phyloP scores from a whole-genome alignment of 2,113 vertebrate species.

The Pagrus major region DNA sequence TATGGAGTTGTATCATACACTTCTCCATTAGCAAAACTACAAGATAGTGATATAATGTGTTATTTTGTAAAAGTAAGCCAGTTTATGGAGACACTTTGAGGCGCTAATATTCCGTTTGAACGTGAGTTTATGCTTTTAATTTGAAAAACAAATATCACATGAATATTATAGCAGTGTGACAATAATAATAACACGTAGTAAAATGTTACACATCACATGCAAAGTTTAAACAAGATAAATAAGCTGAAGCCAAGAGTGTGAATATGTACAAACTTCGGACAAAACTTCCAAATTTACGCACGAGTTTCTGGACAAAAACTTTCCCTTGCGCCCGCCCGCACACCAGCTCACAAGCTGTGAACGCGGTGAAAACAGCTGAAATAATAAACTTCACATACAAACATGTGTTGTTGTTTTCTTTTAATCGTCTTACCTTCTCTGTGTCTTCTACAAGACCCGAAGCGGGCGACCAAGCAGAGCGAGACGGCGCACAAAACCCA shows the following conservation, averaged over 20 bases:
- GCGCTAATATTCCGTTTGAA: neutral
- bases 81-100: neutral
- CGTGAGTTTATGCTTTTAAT: neutral
- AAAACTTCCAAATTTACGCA: constrained; percentile 56
- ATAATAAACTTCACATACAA: neutral
- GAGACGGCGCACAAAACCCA: constrained; percentile 59
- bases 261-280: neutral
- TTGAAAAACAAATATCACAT: neutral
- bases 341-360: neutral
- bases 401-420: fast-evolving
- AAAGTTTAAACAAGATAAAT: neutral
- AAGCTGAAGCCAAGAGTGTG: neutral
- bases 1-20: neutral
- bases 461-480: constrained; percentile 13
- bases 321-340: neutral
- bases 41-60: no score
- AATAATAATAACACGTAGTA: neutral
- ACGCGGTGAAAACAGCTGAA: neutral
- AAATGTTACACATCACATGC: neutral
- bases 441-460: constrained; percentile 22
- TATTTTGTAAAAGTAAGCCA: neutral
- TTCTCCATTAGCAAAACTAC: fast-evolving
- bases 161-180: fast-evolving
- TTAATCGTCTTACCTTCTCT: constrained; percentile 60
- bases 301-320: neutral